A percentile compares a stretch with the other conserved stretches of the same genome.
These are phyloP conservation scores for Escarpia spicata DNA, from an alignment of 2,888 invertebrate genomes.

Conservation along the genomic window DNA sequence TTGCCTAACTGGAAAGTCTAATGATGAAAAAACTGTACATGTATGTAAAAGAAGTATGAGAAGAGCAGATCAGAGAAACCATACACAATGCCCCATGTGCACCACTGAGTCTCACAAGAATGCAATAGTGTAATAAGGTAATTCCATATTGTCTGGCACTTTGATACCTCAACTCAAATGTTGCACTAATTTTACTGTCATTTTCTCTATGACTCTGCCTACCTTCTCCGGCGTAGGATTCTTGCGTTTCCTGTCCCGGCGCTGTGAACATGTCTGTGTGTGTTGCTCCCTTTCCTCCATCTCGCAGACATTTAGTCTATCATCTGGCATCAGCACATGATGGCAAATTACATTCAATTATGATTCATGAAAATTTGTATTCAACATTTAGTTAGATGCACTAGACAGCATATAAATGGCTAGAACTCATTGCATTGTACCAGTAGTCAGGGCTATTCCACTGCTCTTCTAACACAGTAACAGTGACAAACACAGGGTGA, in stretches of 20 bases:
- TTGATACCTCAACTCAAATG: background rate
- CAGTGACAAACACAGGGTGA: too few species aligned
- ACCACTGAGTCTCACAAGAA: too few species aligned
- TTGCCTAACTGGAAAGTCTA: too few species aligned
- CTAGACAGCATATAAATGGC: background rate
- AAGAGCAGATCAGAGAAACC: too few species aligned
- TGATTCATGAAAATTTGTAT: background rate
- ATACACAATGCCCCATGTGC: too few species aligned
- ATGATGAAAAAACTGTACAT: too few species aligned
- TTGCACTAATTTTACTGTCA: too few species aligned
- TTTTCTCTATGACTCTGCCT: background rate
- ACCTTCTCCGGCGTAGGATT: slow-evolving; percentile 12
- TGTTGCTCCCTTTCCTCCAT: background rate
- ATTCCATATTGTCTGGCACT: background rate
- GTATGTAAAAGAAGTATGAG: too few species aligned
- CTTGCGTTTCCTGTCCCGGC: background rate
- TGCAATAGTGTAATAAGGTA: too few species aligned
- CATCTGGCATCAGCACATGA: background rate
- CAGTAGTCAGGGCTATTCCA: background rate
- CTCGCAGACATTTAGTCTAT: background rate
- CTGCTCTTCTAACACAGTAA: background rate
- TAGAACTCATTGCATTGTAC: background rate
- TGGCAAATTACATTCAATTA: background rate
- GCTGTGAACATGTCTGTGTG: background rate
- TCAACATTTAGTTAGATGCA: background rate